These are phyloP conservation scores for Sylvia borin DNA, from an alignment of 2,797 vertebrate genomes.

Conservation along the genomic window DNA sequence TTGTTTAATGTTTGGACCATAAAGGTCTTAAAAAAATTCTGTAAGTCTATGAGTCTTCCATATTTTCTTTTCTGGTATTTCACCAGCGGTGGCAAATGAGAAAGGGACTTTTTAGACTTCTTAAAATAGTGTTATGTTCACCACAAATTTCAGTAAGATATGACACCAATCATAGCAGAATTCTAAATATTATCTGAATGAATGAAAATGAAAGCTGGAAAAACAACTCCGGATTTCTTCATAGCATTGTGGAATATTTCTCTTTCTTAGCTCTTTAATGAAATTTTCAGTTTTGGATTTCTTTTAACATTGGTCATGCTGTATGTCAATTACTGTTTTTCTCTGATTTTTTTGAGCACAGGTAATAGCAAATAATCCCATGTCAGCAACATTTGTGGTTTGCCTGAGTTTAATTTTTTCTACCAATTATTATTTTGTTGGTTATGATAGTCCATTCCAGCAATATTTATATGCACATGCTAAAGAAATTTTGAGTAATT, in stretches of 20 bases:
- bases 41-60: no score
- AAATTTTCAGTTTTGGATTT: background rate
- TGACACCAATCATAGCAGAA: background rate
- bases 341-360: background rate
- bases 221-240: background rate
- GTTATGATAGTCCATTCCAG: background rate
- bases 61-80: background rate
- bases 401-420: background rate
- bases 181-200: background rate
- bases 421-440: background rate
- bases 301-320: background rate
- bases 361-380: background rate
- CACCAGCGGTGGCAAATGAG: background rate
- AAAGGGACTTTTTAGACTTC: background rate
- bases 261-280: background rate
- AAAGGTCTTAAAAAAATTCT: background rate
- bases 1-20: background rate
- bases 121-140: background rate
- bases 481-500: background rate
- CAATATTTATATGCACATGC: background rate
- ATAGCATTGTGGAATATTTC: background rate
- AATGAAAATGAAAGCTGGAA: background rate
- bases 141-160: background rate
- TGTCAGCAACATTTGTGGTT: accelerated
- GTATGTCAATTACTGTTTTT: background rate